Conservation (phyloP, 2,888 invertebrate species). For the Orthosia gothica region DNA sequence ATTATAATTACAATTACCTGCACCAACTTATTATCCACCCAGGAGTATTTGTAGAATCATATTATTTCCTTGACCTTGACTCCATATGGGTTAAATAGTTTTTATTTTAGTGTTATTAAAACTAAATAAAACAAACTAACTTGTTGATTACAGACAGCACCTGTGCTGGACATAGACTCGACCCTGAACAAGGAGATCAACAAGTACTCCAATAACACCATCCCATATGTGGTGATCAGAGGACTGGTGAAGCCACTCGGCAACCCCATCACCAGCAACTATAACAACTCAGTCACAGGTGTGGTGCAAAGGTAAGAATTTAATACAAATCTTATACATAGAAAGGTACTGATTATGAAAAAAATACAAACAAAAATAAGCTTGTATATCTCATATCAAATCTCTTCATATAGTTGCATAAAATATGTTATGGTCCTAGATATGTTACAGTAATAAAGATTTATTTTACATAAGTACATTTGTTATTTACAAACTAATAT, state of each 20-base stretch:
- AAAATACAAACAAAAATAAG: no score
- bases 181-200: slow-evolving; percentile 92
- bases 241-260: slow-evolving; percentile 95
- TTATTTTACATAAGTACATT: no score
- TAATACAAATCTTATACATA: background rate
- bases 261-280: slow-evolving; percentile 94
- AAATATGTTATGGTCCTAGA: no score
- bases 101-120: background rate
- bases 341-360: background rate
- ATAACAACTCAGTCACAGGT: slow-evolving; percentile 94
- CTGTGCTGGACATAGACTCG: slow-evolving; percentile 93
- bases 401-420: no score
- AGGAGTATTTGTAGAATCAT: background rate
- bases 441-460: no score
- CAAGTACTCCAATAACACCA: slow-evolving; percentile 92
- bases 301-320: slow-evolving; percentile 93
- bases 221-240: slow-evolving; percentile 94
- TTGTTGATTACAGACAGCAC: slow-evolving; percentile 92
- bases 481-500: no score
- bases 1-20: background rate
- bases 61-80: background rate
- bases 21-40: background rate
- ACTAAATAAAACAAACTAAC: background rate
- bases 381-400: no score
- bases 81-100: background rate